Base-by-base conservation (phyloP, 2,797 vertebrate genomes). In the Propithecus deckenii region DNA sequence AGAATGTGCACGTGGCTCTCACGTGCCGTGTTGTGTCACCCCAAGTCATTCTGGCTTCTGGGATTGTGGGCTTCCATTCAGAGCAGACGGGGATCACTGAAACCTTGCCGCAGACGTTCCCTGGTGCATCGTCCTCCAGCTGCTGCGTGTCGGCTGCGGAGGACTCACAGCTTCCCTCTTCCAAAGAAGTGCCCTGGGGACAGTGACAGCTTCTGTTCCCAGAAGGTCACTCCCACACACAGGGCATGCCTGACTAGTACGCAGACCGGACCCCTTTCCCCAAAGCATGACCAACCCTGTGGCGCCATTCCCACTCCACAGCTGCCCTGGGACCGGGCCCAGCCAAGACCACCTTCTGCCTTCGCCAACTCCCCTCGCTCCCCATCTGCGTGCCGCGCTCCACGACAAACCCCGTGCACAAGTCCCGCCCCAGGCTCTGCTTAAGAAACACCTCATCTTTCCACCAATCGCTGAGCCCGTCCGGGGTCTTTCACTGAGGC, bases 1-100 rank as follows among this genome's bases (percentile, higher is more conserved):
- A 81, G 43, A 72, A 55, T 0, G 3, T 14, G 17, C 1, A 0
- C 0, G 0, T 57, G 7, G 25, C 6, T 0, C 52, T 38, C 11
- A 32, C 0, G 0, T 7, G 84, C 10, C 13, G 5, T 4, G 13
- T 41, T 15, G 12, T 6, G 46, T 57, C 23, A 7, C n/a, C 25
- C 17, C 30, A 1, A 38, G 65, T 7, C 41, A 15, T 20, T 22
- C 59, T 32, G 35, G 67, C 22, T 69, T 41, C 38, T 63, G 23
- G 22, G 17, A 30, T 0, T n/a, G 32, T 22, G 61, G 38, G 28
- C 48, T 30, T 76, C 25, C 30, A 50, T 28, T 83, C 71, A 20
- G 67, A 52, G 23, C 32, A 48, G 43, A 30, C 55, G 30, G 48
- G 9, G 20, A 0, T 30, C n/a, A 17, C 1, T 1, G 79, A 7